Evolutionary conservation across 2,113 vertebrate species (phyloP), one percentile per base, ranked within the genome.

Genomic region (Xyliphius kryptos): DNA sequence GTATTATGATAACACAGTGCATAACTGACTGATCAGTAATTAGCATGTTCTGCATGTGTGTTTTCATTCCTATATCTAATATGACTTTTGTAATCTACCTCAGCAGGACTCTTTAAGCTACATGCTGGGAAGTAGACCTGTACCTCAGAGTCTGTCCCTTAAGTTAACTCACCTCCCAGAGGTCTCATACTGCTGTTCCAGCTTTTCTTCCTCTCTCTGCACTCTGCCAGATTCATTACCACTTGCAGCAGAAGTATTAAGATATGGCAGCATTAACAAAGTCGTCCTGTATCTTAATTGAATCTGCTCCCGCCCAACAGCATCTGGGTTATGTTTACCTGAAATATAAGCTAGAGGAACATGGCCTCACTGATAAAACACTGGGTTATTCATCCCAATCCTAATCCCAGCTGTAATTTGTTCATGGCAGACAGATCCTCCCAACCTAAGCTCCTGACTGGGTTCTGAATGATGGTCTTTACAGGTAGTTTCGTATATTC

Each of bases 281-380:
- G 85, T 86, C 86, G 83, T 85, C 80, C 80, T 76, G 82, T 88
- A 88, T 88, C 87, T 88, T 87, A 88, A 88, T 88, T 87, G 87
- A 88, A 88, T 88, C 87, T 88, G 82, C 77, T 79, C 83, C 81
- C 72, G 73, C 82, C 78, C 79, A 80, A 77, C 82, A 43, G 79
- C 85, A 83, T 86, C 83, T 87, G 85, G 85, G 83, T 87, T 87
- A 85, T 87, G 84, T 88, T 88, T 87, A 88, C 87, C 85, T 88
- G 86, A 87, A 88, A 87, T 87, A 87, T 88, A 87, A 85, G 82
- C 80, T 67, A 80, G 73, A 75, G 51, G 77, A 85, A 85, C 84
- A 83, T 66, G 76, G 82, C 68, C 80, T 65, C 49, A 47, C 82
- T 85, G 85, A 88, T 87, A 88, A 87, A 87, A 87, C 85, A 85